Evolutionary conservation across 2,797 vertebrate genomes (phyloP), one percentile per base, ranked within the genome.

Genomic region (Pagetopsis macropterus): DNA sequence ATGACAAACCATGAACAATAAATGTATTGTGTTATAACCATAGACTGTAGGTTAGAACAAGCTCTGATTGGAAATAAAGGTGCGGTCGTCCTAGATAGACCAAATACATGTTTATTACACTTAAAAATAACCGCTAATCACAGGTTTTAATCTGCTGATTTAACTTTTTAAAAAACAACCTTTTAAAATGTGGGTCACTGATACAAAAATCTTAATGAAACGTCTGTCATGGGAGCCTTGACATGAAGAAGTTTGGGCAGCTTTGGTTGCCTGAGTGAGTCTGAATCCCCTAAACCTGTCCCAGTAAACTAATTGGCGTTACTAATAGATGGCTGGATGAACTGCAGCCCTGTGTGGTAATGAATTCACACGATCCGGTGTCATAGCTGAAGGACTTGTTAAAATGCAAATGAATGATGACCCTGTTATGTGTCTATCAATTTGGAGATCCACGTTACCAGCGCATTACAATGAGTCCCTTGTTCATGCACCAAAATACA

Each of bases 241-340:
- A 79, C 75, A 70, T 76, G 69, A 86, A 87, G 84, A 88, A 73
- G 81, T 88, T 85, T 62, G 77, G 66, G 78, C 69, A 60, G 65
- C 78, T 71, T 58, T 75, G 67, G 70, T 75, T 82, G 81, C 78
- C 81, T 68, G 72, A 85, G 62, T 77, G 77, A 83, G 78, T 82
- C 85, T 55, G 88, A 86, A 86, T 86, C 83, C 72, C 45, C 70
- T 81, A 83, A 91, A 93, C 82, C 90, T 82, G 91, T 91, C 94
- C 92, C 89, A 94, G 88, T 94, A 94, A 95, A 94, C 91, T 94
- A 95, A 94, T 94, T 95, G 94, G 89, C 92, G 92, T 95, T 90
- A 95, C 92, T 94, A 95, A 94, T 94, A 89, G 93, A 90, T 93
- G 91, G 90, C 91, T 89, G 91, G 90, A 93, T 93, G 90, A 93